These are phyloP conservation scores for Resseliella maxima DNA, from an alignment of 2,888 invertebrate species.

Conservation along the genomic window DNA sequence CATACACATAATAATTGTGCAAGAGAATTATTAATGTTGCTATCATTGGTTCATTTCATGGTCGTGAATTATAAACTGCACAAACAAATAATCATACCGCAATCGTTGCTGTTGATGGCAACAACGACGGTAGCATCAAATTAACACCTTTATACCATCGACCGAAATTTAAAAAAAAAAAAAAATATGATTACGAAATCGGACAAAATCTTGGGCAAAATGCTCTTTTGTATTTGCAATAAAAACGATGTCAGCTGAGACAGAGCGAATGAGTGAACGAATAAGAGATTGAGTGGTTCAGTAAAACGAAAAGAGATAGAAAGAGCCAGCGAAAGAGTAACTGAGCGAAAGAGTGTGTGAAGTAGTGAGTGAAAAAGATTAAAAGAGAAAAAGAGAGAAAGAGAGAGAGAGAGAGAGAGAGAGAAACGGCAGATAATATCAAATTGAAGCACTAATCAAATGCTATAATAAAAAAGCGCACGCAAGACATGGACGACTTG, in stretches of 20 bases:
- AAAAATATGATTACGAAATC: background rate
- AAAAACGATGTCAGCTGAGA: background rate
- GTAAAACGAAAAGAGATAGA: background rate
- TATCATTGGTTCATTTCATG: background rate
- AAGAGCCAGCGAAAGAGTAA: background rate
- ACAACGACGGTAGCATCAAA: slow-evolving; percentile 9
- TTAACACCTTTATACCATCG: slow-evolving; percentile 3
- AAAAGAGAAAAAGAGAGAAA: background rate
- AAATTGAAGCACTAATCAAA: slow-evolving; percentile 44
- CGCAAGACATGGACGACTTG: slow-evolving; percentile 18
- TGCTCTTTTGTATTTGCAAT: background rate
- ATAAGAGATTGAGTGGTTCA: background rate
- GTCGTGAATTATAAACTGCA: background rate
- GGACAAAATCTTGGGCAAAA: slow-evolving; percentile 1
- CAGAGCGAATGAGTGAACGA: background rate
- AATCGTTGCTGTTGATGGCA: background rate
- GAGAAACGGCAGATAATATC: slow-evolving; percentile 24
- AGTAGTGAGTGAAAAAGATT: background rate
- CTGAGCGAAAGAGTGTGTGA: background rate
- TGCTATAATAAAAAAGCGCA: slow-evolving; percentile 48
- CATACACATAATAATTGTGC: background rate
- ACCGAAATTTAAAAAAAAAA: background rate
- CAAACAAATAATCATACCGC: background rate
- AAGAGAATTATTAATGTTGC: background rate
- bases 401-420: background rate